phyloP scores from a whole-genome alignment of 2,113 vertebrate genomes.

The Oncorhynchus nerka region DNA sequence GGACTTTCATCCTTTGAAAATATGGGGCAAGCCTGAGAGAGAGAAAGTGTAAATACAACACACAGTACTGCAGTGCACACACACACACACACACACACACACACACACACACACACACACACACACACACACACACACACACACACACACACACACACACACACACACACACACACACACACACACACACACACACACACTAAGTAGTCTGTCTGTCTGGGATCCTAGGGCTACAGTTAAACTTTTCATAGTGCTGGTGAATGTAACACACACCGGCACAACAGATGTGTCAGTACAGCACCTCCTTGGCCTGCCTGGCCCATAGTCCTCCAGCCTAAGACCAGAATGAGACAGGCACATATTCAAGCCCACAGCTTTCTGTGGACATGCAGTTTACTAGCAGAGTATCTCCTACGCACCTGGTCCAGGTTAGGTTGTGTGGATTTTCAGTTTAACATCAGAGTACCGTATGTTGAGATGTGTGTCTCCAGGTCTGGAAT shows the following conservation, averaged over 20 bases:
- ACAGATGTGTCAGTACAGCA: conserved; percentile 19
- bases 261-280: conserved; percentile 37
- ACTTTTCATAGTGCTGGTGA: conserved; percentile 27
- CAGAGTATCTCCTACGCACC: neutral
- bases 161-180: no score
- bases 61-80: no score
- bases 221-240: conserved; percentile 25
- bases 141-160: neutral
- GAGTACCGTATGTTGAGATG: neutral
- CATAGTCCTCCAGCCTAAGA: neutral
- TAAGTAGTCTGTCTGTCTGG: neutral
- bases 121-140: neutral
- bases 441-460: no score
- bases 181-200: no score
- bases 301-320: conserved; percentile 3
- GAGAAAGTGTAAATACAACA: no score
- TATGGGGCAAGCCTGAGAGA: neutral
- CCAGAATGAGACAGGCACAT: neutral
- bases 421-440: conserved; percentile 16
- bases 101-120: no score
- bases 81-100: no score
- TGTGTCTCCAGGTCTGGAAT: neutral
- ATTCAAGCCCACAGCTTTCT: neutral
- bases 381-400: neutral
- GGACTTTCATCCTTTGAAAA: conserved; percentile 37